Base-by-base conservation (phyloP, 2,797 vertebrate species). In the Threskiornis aethiopicus region DNA sequence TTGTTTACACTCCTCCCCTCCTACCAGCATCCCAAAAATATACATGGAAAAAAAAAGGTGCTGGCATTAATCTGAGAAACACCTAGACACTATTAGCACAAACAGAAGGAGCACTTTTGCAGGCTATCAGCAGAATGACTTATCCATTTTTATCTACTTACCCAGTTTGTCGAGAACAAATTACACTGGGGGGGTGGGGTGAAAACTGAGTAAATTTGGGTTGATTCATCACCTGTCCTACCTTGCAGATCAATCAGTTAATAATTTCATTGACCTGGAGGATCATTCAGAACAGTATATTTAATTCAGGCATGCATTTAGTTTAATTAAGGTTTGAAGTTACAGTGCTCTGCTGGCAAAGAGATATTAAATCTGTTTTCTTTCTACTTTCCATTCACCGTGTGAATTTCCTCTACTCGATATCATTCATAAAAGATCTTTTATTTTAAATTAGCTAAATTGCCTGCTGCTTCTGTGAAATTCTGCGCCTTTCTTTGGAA, bases 241-340 rank as follows among this genome's bases (percentile, higher is more conserved):
- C 95, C 88, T 91, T 95, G 90, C 89, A 97, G 93, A 97, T 97
- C 97, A 98, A 97, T 98, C 97, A 97, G 97, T 97, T 97, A 97
- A 98, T 97, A 97, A 97, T 97, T 97, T 93, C 84, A 91, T 95
- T 97, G 95, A 93, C 94, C 96, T 97, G 90, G 77, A 93, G 84
- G 92, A 95, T 95, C 96, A 97, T 95, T 97, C 66, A 91, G 85
- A 95, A 97, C 97, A 97, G 97, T 97, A 80, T 94, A 97, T 97
- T 98, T 98, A 97, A 98, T 97, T 89, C 94, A 96, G 90, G 94
- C 96, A 90, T 97, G 94, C 96, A 97, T 98, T 98, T 97, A 97
- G 94, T 97, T 97, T 98, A 98, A 98, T 98, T 97, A 97, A 96
- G 55, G 61, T 58, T 96, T 93, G 93, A 95, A 89, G 93, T 93